Conservation (phyloP, 2,888 invertebrate species). For the Heliconius erato region DNA sequence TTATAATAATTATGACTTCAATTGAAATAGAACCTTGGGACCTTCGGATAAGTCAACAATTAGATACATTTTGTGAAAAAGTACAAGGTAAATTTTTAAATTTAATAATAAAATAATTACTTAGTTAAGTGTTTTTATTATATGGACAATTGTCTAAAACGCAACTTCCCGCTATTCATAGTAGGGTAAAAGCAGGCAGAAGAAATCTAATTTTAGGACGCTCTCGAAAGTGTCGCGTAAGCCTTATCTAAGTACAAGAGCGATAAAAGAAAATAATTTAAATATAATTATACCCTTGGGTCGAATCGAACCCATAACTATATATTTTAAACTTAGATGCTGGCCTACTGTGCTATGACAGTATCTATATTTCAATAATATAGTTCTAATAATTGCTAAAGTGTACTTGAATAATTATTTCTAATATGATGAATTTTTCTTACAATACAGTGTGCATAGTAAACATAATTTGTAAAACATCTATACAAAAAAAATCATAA, state of each 20-base stretch:
- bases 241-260: too few relatives aligned
- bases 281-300: too few relatives aligned
- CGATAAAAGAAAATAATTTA: too few relatives aligned
- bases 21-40: constrained; percentile 58
- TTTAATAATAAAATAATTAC: background rate
- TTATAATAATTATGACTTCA: constrained; percentile 33
- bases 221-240: too few relatives aligned
- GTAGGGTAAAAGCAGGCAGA: background rate
- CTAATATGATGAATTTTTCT: constrained; percentile 38
- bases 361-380: background rate
- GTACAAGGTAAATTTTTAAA: constrained; percentile 62
- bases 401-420: background rate
- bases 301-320: too few relatives aligned
- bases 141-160: background rate
- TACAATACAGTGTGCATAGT: too few relatives aligned
- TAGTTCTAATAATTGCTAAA: background rate
- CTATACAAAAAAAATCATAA: too few relatives aligned
- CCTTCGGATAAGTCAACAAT: constrained; percentile 56
- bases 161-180: background rate
- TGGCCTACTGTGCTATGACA: too few relatives aligned
- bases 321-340: too few relatives aligned
- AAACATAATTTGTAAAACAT: too few relatives aligned
- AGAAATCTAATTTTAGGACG: too few relatives aligned
- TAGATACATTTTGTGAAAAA: constrained; percentile 64
- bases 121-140: background rate